These are phyloP conservation scores for Ciconia stormi DNA, from an alignment of 2,113 vertebrate genomes.

Conservation along the genomic window DNA sequence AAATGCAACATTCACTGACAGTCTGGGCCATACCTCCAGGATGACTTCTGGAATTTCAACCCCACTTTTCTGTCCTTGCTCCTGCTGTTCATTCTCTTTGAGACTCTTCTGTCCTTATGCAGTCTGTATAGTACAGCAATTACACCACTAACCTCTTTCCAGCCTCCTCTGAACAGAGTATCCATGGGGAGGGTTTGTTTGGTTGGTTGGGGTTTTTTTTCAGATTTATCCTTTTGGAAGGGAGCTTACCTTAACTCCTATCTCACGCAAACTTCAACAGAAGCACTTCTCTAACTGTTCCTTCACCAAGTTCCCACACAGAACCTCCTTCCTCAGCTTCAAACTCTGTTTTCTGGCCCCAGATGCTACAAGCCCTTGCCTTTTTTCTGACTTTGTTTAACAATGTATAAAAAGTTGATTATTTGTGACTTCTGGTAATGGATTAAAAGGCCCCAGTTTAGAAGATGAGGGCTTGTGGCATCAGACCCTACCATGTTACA, in stretches of 20 bases:
- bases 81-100: background rate
- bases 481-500: background rate
- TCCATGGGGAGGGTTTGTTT: background rate
- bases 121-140: background rate
- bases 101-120: background rate
- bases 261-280: background rate
- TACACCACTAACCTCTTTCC: background rate
- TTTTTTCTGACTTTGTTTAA: background rate
- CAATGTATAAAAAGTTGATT: background rate
- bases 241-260: background rate
- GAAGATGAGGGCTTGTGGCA: background rate
- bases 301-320: background rate
- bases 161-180: background rate
- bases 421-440: background rate
- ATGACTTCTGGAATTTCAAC: background rate
- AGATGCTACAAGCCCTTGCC: background rate
- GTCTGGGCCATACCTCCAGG: background rate
- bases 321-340: background rate
- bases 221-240: background rate
- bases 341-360: background rate
- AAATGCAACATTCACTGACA: background rate
- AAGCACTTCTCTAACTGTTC: background rate
- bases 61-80: background rate
- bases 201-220: background rate
- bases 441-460: background rate